Evolutionary conservation across 2,888 invertebrate species (phyloP).

Genomic region (Agrotis segetum): DNA sequence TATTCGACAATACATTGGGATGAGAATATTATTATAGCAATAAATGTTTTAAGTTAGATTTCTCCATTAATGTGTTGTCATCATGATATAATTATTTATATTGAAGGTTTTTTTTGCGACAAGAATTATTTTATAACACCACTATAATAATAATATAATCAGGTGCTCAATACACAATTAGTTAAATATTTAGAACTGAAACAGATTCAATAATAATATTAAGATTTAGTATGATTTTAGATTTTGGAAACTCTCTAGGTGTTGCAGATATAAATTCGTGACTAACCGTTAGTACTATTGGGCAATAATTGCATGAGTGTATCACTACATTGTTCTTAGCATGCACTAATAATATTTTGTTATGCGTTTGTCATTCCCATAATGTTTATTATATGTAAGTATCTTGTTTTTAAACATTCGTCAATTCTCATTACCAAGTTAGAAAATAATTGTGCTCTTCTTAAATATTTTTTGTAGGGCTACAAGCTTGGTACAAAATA

Average conservation of each 20-base stretch:
- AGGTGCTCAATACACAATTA: slow-evolving; percentile 66
- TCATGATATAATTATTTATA: slow-evolving; percentile 38
- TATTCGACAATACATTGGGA: slow-evolving; percentile 61
- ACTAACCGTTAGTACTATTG: slow-evolving; percentile 58
- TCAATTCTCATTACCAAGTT: slow-evolving; percentile 46
- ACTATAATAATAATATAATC: slow-evolving; percentile 45
- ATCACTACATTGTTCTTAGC: slow-evolving; percentile 54
- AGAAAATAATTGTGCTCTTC: slow-evolving; percentile 13
- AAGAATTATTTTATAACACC: slow-evolving; percentile 49
- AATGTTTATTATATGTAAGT: slow-evolving; percentile 39
- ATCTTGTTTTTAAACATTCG: slow-evolving; percentile 27
- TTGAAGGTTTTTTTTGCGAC: slow-evolving; percentile 37
- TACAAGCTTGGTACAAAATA: slow-evolving; percentile 58
- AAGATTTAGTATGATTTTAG: slow-evolving; percentile 49
- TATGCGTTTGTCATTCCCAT: slow-evolving; percentile 45
- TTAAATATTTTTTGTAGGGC: slow-evolving; percentile 19
- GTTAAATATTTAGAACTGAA: slow-evolving; percentile 50
- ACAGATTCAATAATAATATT: slow-evolving; percentile 45
- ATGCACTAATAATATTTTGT: slow-evolving; percentile 61
- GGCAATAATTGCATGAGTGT: slow-evolving; percentile 64
- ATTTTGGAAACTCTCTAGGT: slow-evolving; percentile 46
- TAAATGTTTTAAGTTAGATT: slow-evolving; percentile 52
- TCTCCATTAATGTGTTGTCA: slow-evolving; percentile 47
- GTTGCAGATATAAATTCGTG: slow-evolving; percentile 55
- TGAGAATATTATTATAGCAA: slow-evolving; percentile 55